A percentile compares a stretch with the other conserved stretches of the same genome.
Evolutionary conservation across 2,113 vertebrate genomes (phyloP).

Genomic region (Eudyptes chrysolophus): DNA sequence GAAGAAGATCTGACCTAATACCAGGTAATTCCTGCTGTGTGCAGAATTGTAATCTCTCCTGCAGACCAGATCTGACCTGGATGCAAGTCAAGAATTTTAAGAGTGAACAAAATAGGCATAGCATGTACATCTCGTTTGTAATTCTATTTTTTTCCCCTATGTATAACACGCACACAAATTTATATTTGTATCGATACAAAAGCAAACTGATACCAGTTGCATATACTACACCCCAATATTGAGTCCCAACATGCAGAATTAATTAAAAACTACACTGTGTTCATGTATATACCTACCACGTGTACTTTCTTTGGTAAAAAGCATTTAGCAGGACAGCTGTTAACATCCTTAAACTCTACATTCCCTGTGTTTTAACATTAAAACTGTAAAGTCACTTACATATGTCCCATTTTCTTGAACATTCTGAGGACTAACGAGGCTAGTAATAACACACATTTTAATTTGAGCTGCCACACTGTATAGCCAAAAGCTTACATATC

Average conservation of each 20-base stretch:
- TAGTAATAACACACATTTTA: background rate
- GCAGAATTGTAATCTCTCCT: constrained; percentile 38
- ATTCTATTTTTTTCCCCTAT: no score
- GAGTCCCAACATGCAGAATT: background rate
- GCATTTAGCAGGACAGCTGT: background rate
- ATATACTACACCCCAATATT: background rate
- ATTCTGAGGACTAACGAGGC: background rate
- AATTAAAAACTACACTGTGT: background rate
- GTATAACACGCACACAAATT: background rate
- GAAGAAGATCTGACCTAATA: constrained; percentile 54
- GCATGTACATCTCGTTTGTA: no score
- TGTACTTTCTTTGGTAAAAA: background rate
- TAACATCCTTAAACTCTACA: background rate
- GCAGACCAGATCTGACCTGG: constrained; percentile 52
- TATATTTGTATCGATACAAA: background rate
- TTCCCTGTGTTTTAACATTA: background rate
- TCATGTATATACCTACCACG: background rate
- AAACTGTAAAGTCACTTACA: background rate
- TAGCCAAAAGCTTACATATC: background rate
- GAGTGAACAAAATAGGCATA: background rate
- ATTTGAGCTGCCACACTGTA: background rate
- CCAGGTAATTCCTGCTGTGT: constrained; percentile 49
- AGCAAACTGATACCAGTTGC: background rate
- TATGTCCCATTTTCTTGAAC: background rate
- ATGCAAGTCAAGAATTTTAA: constrained; percentile 53